These are phyloP conservation scores for Actinemys pallida DNA, from an alignment of 2,113 vertebrate genomes.

Conservation along the genomic window DNA sequence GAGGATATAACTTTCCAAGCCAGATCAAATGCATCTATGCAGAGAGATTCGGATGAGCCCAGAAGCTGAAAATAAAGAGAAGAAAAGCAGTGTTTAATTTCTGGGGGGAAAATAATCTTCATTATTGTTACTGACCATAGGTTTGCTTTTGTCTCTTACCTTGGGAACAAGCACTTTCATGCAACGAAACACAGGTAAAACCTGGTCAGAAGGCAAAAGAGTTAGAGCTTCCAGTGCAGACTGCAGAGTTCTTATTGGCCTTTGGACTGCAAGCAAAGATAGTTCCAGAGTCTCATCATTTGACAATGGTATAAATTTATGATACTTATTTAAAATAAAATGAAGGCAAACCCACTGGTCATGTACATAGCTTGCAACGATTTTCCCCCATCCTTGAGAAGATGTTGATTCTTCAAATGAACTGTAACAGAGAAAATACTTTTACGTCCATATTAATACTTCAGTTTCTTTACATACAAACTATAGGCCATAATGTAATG, in stretches of 20 bases:
- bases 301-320: background rate
- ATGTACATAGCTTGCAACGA: conserved; percentile 84
- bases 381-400: conserved; percentile 89
- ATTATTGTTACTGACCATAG: accelerated
- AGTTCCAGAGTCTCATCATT: conserved; percentile 14
- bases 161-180: conserved; percentile 86
- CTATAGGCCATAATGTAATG: background rate
- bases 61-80: conserved; percentile 79
- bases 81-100: background rate
- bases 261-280: conserved; percentile 17
- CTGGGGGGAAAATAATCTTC: accelerated
- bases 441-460: background rate
- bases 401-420: conserved; percentile 61
- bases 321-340: conserved; percentile 77
- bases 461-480: background rate
- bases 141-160: conserved; percentile 73
- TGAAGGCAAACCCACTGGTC: conserved; percentile 92
- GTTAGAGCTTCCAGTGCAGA: conserved; percentile 86
- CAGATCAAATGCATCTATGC: conserved; percentile 85
- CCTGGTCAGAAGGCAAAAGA: conserved; percentile 87
- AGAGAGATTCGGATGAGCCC: conserved; percentile 80
- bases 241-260: conserved; percentile 60
- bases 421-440: conserved; percentile 64
- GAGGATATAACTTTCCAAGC: conserved; percentile 89
- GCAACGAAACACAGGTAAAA: conserved; percentile 88